phyloP scores from a whole-genome alignment of 2,797 vertebrate species.

The Channallabes apus region DNA sequence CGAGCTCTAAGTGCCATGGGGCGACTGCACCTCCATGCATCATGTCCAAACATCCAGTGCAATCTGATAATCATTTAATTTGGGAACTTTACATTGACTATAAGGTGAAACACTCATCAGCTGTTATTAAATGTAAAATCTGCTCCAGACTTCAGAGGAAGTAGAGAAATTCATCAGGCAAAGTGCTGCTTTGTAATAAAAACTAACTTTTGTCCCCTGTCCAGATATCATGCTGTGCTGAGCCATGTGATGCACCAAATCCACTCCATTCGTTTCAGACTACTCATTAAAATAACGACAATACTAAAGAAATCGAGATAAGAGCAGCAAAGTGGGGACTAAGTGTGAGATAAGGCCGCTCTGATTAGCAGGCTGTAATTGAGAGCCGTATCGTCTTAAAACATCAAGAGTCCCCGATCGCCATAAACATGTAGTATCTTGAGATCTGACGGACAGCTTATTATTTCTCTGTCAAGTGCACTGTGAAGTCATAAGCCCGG shows the following conservation, averaged over 20 bases:
- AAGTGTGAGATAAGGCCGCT: conserved; percentile 37
- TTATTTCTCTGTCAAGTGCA: conserved; percentile 54
- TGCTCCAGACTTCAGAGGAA: neutral
- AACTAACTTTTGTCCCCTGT: neutral
- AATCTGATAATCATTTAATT: conserved; percentile 18
- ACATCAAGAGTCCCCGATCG: conserved; percentile 38
- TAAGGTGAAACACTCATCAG: neutral
- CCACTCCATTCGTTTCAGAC: conserved; percentile 35
- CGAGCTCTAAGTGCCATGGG: conserved; percentile 15
- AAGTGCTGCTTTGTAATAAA: neutral
- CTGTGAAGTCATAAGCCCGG: conserved; percentile 36
- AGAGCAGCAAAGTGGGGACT: conserved; percentile 16
- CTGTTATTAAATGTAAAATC: neutral
- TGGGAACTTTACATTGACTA: conserved; percentile 22
- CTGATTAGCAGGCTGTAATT: conserved; percentile 48
- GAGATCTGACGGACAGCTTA: conserved; percentile 53
- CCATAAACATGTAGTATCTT: conserved; percentile 52
- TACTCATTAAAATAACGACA: conserved; percentile 41
- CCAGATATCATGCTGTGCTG: neutral
- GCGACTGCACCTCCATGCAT: conserved; percentile 8
- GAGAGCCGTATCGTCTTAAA: conserved; percentile 43
- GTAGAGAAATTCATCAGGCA: neutral
- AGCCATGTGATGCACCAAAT: conserved; percentile 21
- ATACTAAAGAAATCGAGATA: conserved; percentile 29
- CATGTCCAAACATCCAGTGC: conserved; percentile 7